Evolutionary conservation across 2,113 vertebrate genomes (phyloP), one percentile per base, ranked within the genome.

Genomic region (Brachyistius frenatus): DNA sequence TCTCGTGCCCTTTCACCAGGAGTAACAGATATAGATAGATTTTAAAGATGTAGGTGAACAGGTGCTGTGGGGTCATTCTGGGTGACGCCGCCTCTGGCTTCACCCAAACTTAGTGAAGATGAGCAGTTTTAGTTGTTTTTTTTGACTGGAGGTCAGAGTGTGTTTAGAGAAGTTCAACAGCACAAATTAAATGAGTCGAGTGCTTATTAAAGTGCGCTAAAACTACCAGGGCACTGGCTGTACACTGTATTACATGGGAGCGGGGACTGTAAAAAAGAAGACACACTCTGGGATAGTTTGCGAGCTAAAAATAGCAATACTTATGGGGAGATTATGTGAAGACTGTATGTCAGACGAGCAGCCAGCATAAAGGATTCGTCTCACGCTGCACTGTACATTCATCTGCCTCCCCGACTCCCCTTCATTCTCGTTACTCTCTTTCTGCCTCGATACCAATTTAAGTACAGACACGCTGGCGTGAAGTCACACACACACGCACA

Each of bases 301-400:
- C 52, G 2, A 57, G 56, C 76, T 89, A 88, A 86, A 90, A 87
- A 88, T 91, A 92, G 88, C n/a, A 73, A 65, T 70, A 76, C 83
- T 88, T 86, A 84, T 56, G 14, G 66, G 66, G 72, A 81, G 88
- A 91, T 90, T 87, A 86, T 78, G 80, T 69, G 80, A 76, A 56
- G 80, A 81, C 65, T 46, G 54, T 75, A 88, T 78, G 71, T 86
- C 76, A 85, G 63, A 86, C 54, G 13, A 70, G 72, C 65, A 80
- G 70, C 69, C 37, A 39, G 85, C 52, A 77, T 71, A 75, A 83
- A 83, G 70, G 76, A 85, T 90, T 86, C 5, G 10, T 78, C 68
- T 74, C 76, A 63, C 76, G 57, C 74, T 54, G 60, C 52, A 76
- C 77, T 78, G 66, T 78, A 80, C 65, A 73, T 68, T 81, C 57